These are phyloP conservation scores for Apocheima hispidaria DNA, from an alignment of 2,888 invertebrate species.

Conservation along the genomic window DNA sequence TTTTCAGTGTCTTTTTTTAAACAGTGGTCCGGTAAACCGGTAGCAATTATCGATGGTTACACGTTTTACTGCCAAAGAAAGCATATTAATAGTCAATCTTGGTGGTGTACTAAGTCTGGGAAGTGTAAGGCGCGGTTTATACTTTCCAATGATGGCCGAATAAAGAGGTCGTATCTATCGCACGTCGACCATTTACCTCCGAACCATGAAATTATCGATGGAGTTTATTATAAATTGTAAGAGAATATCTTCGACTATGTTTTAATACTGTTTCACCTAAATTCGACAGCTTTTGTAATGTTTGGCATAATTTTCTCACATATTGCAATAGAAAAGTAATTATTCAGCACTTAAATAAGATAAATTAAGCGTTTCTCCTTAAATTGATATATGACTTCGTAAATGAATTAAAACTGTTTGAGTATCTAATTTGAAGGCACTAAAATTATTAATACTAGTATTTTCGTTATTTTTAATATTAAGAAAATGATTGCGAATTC, in stretches of 20 bases:
- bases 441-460: too few species aligned
- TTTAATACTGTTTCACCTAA: too few species aligned
- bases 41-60: constrained; percentile 1
- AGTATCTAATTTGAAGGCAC: too few species aligned
- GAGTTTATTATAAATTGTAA: constrained; percentile 9
- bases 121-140: constrained; percentile 2
- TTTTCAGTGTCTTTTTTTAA: constrained; percentile 5
- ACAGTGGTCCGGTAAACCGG: not conserved
- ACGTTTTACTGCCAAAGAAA: constrained; percentile 5
- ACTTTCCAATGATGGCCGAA: not conserved
- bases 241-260: not conserved
- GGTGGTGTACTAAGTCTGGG: constrained; percentile 1
- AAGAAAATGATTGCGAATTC: too few species aligned
- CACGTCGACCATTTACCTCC: not conserved
- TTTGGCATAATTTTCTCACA: too few species aligned
- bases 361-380: too few species aligned
- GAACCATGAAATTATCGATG: constrained; percentile 5
- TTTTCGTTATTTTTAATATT: too few species aligned
- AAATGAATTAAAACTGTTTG: too few species aligned
- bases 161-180: not conserved
- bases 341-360: too few species aligned
- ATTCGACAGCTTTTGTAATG: too few species aligned
- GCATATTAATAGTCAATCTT: not conserved
- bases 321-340: too few species aligned
- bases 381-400: too few species aligned